Evolutionary conservation across 2,888 invertebrate genomes (phyloP).

Genomic region (Hydrotaea diabolus): DNA sequence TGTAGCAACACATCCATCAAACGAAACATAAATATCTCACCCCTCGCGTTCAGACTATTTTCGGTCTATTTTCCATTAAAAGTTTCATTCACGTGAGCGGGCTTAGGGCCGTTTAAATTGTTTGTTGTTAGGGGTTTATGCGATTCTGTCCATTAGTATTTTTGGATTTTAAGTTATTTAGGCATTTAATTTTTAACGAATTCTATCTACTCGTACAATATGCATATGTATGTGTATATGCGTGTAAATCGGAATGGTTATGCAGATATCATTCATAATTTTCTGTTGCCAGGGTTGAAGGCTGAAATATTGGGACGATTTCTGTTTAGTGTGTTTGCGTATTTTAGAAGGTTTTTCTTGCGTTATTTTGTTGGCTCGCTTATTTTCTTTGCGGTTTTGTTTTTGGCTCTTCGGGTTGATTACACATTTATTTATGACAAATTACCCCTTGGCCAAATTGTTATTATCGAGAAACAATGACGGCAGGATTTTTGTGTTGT

Average conservation of each 20-base stretch:
- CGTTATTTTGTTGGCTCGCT: neutral
- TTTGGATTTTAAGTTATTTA: conserved; percentile 11
- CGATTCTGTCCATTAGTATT: neutral
- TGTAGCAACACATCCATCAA: conserved; percentile 19
- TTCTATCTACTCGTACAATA: neutral
- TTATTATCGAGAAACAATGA: neutral
- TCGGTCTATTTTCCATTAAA: conserved; percentile 2
- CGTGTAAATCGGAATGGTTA: neutral
- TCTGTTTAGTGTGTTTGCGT: neutral
- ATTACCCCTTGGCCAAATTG: conserved; percentile 27
- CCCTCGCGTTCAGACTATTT: neutral
- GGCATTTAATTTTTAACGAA: neutral
- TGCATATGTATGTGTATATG: neutral
- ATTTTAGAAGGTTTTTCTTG: conserved; percentile 31
- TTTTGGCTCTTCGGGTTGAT: neutral
- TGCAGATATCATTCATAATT: conserved; percentile 56
- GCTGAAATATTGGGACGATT: conserved; percentile 17
- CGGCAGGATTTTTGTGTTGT: too few species aligned
- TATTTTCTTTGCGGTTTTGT: conserved; percentile 11
- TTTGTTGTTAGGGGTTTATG: conserved; percentile 10
- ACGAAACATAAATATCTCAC: neutral
- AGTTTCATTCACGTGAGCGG: conserved; percentile 20
- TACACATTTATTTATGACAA: conserved; percentile 46
- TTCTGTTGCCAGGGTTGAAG: conserved; percentile 34
- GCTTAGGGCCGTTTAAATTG: conserved; percentile 3